Percentiles rank a stretch among this genome's conserved stretches.
phyloP scores from a whole-genome alignment of 1,140 invertebrate genomes.

The Apolygus lucorum region DNA sequence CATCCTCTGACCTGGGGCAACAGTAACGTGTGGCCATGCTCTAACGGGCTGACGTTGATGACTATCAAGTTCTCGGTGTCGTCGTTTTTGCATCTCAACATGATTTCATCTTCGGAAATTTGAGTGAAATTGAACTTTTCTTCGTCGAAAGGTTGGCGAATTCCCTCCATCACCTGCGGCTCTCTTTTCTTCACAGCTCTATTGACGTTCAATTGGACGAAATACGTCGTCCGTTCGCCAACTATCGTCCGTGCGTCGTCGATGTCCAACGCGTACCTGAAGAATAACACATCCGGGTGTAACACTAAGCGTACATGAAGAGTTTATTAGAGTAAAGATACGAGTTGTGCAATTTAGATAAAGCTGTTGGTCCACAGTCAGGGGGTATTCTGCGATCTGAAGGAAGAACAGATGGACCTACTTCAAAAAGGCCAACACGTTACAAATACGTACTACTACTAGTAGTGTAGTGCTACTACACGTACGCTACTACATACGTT shows the following conservation, averaged over 20 bases:
- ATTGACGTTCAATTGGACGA: constrained; percentile 54
- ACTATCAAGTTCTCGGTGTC: constrained; percentile 24
- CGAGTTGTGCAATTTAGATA: too few species aligned
- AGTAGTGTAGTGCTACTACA: too few species aligned
- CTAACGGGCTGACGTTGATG: constrained; percentile 63
- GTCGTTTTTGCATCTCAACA: constrained; percentile 40
- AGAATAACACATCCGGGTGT: too few species aligned
- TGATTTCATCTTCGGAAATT: constrained; percentile 48
- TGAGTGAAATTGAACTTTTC: constrained; percentile 60
- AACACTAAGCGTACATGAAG: too few species aligned
- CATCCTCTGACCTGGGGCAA: constrained; percentile 49
- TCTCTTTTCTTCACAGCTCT: constrained; percentile 48
- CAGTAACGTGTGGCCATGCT: constrained; percentile 54
- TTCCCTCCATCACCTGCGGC: constrained; percentile 49
- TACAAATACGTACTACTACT: too few species aligned
- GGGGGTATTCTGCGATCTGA: too few species aligned
- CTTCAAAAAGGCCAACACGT: too few species aligned
- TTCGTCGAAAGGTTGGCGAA: constrained; percentile 51
- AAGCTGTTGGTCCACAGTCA: too few species aligned
- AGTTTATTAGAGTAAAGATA: too few species aligned
- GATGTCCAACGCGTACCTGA: neutral
- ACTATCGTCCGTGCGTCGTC: neutral
- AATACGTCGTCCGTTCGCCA: constrained; percentile 9
- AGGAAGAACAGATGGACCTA: too few species aligned
- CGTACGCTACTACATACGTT: too few species aligned